Evolutionary conservation across 2,797 vertebrate species (phyloP), one percentile per base, ranked within the genome.

Genomic region (Anguilla pacifica): DNA sequence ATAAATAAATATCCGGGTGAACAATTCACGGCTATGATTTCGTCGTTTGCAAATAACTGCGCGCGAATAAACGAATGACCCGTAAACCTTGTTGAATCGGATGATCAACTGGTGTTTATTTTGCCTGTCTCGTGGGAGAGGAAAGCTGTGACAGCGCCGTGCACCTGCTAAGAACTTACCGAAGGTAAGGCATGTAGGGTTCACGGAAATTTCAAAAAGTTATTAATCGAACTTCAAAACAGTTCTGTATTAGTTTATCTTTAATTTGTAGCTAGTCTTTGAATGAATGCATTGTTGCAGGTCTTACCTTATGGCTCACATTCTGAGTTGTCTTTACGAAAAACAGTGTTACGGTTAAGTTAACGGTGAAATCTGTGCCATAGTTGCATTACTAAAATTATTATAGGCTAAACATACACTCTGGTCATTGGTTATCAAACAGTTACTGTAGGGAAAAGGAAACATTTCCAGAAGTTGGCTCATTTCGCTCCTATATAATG

Each of bases 131-230:
- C 43, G 55, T 87, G 84, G 90, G 87, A 85, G 85, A n/a, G 89
- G 87, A 90, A 25, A 72, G 64, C 86, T 89, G 87, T 90, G 57
- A 84, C 86, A 57, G 81, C 83, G 61, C 35, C 86, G 90, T 91
- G 94, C 95, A 95, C 95, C 95, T 95, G 95, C 93, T 89, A 87
- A 67, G 43, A 57, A 35, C 25, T 31, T 81, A 31, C 11, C 22
- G 17, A 83, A 88, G 84, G 85, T 86, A 86, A 88, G 35, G 3
- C 64, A 72, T 57, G 51, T 15, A 28, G n/a, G 35, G 57, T 13
- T 22, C 22, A 28, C 10, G 25, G 11, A 55, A 53, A 85, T 61
- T 79, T 9, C 51, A 22, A 49, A 85, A 83, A 51, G 55, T 39
- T 55, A 4, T 88, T 4, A 84, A 17, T 77, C 72, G 6, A 79